phyloP scores from a whole-genome alignment of 2,888 invertebrate species.

The Cryptocephalus primarius region DNA sequence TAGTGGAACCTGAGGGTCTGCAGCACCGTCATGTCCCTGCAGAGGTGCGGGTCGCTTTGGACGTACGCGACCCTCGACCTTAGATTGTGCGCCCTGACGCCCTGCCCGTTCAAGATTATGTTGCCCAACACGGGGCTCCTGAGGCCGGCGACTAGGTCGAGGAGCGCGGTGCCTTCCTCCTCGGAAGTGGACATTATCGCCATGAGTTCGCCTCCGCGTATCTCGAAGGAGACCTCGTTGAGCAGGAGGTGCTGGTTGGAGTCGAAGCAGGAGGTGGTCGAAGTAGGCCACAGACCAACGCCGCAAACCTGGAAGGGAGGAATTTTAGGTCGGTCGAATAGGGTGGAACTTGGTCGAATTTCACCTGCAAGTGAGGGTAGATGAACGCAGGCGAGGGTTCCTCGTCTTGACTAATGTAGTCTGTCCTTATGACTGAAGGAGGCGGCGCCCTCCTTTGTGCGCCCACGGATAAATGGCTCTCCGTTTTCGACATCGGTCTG shows the following conservation, averaged over 20 bases:
- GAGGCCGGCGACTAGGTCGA: slow-evolving; percentile 74
- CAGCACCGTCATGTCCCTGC: slow-evolving; percentile 78
- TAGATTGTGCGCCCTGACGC: slow-evolving; percentile 59
- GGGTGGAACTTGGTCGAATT: too few species aligned
- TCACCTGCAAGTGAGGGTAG: slow-evolving; percentile 56
- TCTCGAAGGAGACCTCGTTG: slow-evolving; percentile 74
- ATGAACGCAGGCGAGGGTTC: slow-evolving; percentile 41
- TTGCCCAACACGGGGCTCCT: slow-evolving; percentile 54
- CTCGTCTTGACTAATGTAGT: slow-evolving; percentile 46
- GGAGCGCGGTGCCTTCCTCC: slow-evolving; percentile 73
- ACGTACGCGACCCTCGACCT: slow-evolving; percentile 66
- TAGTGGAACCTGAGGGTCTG: slow-evolving; percentile 81
- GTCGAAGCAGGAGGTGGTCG: slow-evolving; percentile 16
- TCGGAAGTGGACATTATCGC: slow-evolving; percentile 86
- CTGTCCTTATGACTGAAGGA: slow-evolving; percentile 45
- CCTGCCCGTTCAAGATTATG: slow-evolving; percentile 78
- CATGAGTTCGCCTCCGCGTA: slow-evolving; percentile 81
- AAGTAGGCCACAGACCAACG: slow-evolving; percentile 22
- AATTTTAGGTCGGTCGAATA: background rate
- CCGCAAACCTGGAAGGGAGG: slow-evolving; percentile 18
- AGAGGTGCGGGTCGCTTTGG: slow-evolving; percentile 63
- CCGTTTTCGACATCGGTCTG: slow-evolving; percentile 52
- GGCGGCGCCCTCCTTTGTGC: slow-evolving; percentile 40
- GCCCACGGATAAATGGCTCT: slow-evolving; percentile 50
- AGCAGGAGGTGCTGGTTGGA: slow-evolving; percentile 31